phyloP scores from a whole-genome alignment of 2,113 vertebrate species.

The Anas platyrhynchos region DNA sequence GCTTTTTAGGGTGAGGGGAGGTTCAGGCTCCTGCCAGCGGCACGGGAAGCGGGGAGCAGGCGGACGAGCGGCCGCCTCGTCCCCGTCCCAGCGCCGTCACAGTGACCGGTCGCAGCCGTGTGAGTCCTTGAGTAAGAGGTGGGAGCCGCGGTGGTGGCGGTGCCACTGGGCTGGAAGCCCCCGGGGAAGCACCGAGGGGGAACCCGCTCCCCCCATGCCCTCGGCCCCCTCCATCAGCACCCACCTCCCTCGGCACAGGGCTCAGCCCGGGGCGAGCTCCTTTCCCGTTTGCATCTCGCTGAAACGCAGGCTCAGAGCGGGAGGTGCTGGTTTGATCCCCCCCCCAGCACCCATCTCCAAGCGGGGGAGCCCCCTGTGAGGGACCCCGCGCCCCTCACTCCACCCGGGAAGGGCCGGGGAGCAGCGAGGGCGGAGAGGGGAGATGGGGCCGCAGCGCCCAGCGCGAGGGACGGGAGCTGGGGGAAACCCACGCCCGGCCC shows the following conservation, averaged over 20 bases:
- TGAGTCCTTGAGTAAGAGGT: neutral
- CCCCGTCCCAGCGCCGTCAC: conserved; percentile 25
- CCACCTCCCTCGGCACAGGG: neutral
- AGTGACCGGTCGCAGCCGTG: conserved; percentile 62
- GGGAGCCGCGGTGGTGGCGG: neutral
- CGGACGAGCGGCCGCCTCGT: neutral
- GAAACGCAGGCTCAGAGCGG: accelerated
- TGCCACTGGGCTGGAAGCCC: neutral
- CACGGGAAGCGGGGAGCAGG: neutral
- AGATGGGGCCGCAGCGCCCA: accelerated
- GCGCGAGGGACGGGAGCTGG: accelerated
- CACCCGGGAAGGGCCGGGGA: accelerated
- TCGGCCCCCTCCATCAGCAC: neutral
- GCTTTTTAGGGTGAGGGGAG: neutral
- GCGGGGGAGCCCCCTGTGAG: too few relatives aligned
- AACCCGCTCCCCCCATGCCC: accelerated
- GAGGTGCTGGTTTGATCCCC: neutral
- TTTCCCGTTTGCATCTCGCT: accelerated
- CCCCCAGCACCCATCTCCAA: neutral
- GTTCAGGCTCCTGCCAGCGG: conserved; percentile 28
- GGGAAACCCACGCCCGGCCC: neutral
- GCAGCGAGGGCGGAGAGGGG: accelerated
- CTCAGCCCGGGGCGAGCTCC: neutral
- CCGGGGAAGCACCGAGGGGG: neutral
- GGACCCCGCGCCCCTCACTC: accelerated